Percentiles rank a stretch among this genome's conserved stretches.
These are phyloP conservation scores for Oeneis ivallda DNA, from an alignment of 2,888 invertebrate genomes.

Conservation along the genomic window DNA sequence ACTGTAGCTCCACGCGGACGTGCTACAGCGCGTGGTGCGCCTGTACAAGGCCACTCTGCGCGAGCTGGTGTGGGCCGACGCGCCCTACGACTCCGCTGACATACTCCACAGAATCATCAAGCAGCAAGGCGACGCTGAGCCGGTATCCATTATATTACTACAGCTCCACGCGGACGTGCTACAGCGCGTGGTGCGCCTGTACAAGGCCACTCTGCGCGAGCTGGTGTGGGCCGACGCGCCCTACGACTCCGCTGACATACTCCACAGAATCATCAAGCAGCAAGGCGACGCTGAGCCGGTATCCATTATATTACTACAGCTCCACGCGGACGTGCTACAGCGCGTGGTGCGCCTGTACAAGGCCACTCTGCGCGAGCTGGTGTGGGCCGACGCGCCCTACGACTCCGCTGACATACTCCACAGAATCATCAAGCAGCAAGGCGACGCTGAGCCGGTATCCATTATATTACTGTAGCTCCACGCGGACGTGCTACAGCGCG, in stretches of 20 bases:
- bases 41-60: background rate
- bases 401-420: background rate
- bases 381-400: background rate
- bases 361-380: background rate
- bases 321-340: background rate
- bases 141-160: background rate
- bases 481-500: background rate
- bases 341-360: background rate
- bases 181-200: background rate
- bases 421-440: background rate
- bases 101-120: background rate
- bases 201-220: conserved; percentile 41
- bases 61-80: conserved; percentile 48
- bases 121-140: background rate
- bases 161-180: background rate
- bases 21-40: background rate
- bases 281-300: background rate
- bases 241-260: background rate
- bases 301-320: background rate
- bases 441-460: background rate
- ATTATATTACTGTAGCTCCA: background rate
- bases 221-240: conserved; percentile 35
- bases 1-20: background rate
- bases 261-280: background rate
- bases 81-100: conserved; percentile 36